Evolutionary conservation across 2,113 vertebrate species (phyloP).

Genomic region (Hymenochirus boettgeri): DNA sequence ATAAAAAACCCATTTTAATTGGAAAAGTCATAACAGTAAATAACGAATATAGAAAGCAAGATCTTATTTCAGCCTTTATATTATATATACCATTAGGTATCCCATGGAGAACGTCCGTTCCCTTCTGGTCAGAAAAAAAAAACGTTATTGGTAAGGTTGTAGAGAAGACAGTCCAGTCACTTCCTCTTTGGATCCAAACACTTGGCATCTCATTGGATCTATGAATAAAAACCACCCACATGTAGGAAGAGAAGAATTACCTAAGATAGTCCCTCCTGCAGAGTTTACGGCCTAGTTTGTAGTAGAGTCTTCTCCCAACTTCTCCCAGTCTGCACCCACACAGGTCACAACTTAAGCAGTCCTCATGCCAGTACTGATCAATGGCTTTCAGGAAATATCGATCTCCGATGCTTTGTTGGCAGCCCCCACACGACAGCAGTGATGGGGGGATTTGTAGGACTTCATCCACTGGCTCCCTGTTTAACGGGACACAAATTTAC

Average conservation of each 20-base stretch:
- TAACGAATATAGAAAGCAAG: no score
- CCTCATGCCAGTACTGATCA: slow-evolving; percentile 98
- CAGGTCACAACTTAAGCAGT: slow-evolving; percentile 96
- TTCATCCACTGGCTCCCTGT: slow-evolving; percentile 95
- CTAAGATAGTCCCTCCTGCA: slow-evolving; percentile 97
- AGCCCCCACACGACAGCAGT: slow-evolving; percentile 90
- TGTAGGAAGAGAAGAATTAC: slow-evolving; percentile 49
- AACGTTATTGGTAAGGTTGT: no score
- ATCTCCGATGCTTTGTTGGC: slow-evolving; percentile 97
- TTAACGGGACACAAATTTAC: no score
- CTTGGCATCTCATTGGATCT: not conserved
- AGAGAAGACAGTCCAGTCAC: no score
- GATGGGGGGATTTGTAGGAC: slow-evolving; percentile 95
- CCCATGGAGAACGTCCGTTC: no score
- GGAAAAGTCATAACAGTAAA: no score
- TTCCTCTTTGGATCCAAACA: no score
- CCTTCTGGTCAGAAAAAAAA: no score
- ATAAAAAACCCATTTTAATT: no score
- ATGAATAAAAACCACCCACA: not conserved
- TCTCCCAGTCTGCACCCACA: slow-evolving; percentile 93
- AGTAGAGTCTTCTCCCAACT: slow-evolving; percentile 90
- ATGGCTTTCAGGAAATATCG: slow-evolving; percentile 98
- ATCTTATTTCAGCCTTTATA: no score
- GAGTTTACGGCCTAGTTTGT: slow-evolving; percentile 93
- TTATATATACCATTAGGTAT: no score